Conservation (phyloP, 2,888 invertebrate species). For the Scaeva pyrastri region DNA sequence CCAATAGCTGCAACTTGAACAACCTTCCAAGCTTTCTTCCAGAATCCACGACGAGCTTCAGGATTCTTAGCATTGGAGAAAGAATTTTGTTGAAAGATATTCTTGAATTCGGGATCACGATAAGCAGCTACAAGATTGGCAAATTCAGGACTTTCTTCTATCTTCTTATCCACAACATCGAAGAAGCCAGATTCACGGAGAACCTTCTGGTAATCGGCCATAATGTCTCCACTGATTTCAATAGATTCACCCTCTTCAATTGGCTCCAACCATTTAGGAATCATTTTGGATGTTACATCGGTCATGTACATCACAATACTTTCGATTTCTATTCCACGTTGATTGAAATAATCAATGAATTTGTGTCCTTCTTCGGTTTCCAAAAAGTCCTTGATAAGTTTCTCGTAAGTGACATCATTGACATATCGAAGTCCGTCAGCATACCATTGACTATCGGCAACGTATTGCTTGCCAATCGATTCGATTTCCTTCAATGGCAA, state of each 20-base stretch:
- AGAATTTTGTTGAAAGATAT: no score
- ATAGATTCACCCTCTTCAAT: background rate
- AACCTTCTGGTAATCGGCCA: conserved; percentile 1
- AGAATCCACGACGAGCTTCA: no score
- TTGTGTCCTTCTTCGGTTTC: background rate
- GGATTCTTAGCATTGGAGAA: no score
- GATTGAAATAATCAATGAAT: conserved; percentile 5
- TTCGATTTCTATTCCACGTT: background rate
- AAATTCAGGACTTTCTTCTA: conserved; percentile 17
- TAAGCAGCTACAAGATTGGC: conserved; percentile 24
- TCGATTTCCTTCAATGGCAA: conserved; percentile 27
- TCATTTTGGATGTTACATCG: background rate
- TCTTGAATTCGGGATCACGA: conserved; percentile 8
- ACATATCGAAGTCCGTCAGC: conserved; percentile 1
- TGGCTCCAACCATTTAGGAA: conserved; percentile 25
- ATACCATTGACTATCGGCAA: background rate
- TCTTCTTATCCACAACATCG: conserved; percentile 4
- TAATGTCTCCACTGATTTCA: background rate
- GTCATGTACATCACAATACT: background rate
- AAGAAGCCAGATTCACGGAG: background rate
- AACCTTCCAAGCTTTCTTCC: no score
- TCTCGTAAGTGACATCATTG: background rate
- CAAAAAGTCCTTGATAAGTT: conserved; percentile 7
- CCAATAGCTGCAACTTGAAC: no score
- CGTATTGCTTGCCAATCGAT: conserved; percentile 25